phyloP scores from a whole-genome alignment of 2,797 vertebrate genomes.

The Pangasius macronema region DNA sequence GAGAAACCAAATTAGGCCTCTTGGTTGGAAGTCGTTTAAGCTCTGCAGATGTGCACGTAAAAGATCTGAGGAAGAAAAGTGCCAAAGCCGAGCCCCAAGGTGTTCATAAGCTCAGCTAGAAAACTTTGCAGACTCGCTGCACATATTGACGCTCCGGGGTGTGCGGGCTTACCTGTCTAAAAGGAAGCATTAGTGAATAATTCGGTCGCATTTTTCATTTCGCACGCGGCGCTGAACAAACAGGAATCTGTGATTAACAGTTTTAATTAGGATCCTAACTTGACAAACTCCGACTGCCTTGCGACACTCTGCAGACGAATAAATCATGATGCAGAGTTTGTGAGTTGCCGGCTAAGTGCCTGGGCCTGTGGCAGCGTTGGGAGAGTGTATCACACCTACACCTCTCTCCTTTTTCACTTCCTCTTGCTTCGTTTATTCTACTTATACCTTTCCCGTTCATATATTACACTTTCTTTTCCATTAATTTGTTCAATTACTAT shows the following conservation, averaged over 20 bases:
- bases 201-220: constrained; percentile 92
- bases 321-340: constrained; percentile 76
- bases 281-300: constrained; percentile 79
- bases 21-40: constrained; percentile 55
- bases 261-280: constrained; percentile 89
- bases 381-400: constrained; percentile 61
- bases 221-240: constrained; percentile 84
- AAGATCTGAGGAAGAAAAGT: constrained; percentile 43
- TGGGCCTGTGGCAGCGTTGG: constrained; percentile 67
- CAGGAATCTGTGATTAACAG: constrained; percentile 85
- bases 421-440: constrained; percentile 11
- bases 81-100: constrained; percentile 55
- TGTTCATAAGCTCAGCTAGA: constrained; percentile 59
- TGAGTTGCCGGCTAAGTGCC: constrained; percentile 72
- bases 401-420: constrained; percentile 52
- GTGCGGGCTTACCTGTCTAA: constrained; percentile 86
- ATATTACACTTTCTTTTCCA: constrained; percentile 9
- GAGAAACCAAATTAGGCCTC: constrained; percentile 49
- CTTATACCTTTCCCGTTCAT: background rate
- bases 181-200: constrained; percentile 84
- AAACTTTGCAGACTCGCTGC: constrained; percentile 64
- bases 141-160: constrained; percentile 75
- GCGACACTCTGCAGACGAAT: constrained; percentile 72
- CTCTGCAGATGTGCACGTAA: constrained; percentile 56
- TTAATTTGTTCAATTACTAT: constrained; percentile 10